Conservation (phyloP, 2,888 invertebrate species). For the Encarsia formosa region DNA sequence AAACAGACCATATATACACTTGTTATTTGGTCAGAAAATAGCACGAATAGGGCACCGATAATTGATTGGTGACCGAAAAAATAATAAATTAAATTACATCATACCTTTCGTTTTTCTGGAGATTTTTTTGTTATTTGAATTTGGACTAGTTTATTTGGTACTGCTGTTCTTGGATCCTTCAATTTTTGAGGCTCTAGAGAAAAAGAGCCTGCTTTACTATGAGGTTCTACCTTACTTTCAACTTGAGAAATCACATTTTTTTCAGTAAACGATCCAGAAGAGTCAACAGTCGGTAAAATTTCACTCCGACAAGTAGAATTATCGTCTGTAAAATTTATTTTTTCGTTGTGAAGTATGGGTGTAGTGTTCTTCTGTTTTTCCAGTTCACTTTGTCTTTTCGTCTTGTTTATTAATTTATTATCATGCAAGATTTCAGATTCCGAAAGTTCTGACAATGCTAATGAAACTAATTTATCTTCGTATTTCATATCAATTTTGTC, state of each 20-base stretch:
- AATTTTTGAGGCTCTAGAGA: conserved; percentile 29
- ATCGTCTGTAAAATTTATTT: conserved; percentile 8
- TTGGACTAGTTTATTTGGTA: conserved; percentile 43
- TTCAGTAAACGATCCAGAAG: too few species aligned
- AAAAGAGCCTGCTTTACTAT: conserved; percentile 10
- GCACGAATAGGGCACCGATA: too few species aligned
- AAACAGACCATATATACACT: too few species aligned
- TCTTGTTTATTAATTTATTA: conserved; percentile 2
- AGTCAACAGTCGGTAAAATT: conserved; percentile 3
- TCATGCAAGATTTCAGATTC: conserved; percentile 40
- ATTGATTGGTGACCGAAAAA: too few species aligned
- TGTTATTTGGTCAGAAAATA: too few species aligned
- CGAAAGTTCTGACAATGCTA: conserved; percentile 43
- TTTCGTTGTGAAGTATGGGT: neutral
- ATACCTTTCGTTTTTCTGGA: conserved; percentile 50
- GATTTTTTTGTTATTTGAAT: conserved; percentile 39
- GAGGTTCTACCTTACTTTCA: neutral
- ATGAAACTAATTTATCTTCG: conserved; percentile 42
- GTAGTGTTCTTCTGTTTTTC: neutral
- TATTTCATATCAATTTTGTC: conserved; percentile 33
- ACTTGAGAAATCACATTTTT: conserved; percentile 5
- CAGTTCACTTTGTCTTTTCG: conserved; percentile 1
- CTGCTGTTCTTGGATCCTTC: conserved; percentile 46
- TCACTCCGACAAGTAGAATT: neutral
- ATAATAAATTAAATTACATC: conserved; percentile 12